Evolutionary conservation across 2,113 vertebrate genomes (phyloP).

Genomic region (Ramphastos sulfuratus): DNA sequence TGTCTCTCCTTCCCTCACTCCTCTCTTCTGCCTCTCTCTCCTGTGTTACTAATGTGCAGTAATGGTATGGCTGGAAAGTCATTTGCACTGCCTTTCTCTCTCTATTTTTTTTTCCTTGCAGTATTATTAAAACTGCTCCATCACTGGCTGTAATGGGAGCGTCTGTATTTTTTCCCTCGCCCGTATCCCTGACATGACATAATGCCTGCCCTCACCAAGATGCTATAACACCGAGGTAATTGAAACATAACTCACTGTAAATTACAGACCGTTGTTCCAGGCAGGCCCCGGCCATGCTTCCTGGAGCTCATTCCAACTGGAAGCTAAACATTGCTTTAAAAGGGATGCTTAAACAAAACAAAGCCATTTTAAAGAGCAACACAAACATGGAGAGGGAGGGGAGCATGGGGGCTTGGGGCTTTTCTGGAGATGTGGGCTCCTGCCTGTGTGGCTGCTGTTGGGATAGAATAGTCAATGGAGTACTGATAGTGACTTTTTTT

Average conservation of each 20-base stretch:
- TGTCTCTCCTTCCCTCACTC: neutral
- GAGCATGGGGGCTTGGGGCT: neutral
- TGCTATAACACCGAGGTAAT: slow-evolving; percentile 81
- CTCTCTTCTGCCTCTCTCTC: neutral
- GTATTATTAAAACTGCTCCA: slow-evolving; percentile 85
- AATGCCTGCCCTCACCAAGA: slow-evolving; percentile 79
- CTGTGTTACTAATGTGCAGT: slow-evolving; percentile 74
- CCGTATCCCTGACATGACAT: slow-evolving; percentile 80
- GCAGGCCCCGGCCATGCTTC: slow-evolving; percentile 71
- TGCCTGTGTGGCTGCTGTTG: accelerated
- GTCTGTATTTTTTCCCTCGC: slow-evolving; percentile 75
- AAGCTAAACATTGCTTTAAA: slow-evolving; percentile 78
- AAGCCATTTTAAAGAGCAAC: slow-evolving; percentile 63
- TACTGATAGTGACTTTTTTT: neutral
- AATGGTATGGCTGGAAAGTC: slow-evolving; percentile 73
- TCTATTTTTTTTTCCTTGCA: slow-evolving; percentile 67
- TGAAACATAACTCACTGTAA: slow-evolving; percentile 86
- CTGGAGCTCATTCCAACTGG: slow-evolving; percentile 77
- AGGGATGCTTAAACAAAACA: slow-evolving; percentile 73
- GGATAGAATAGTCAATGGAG: neutral
- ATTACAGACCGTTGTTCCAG: slow-evolving; percentile 79
- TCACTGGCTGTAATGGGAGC: slow-evolving; percentile 78
- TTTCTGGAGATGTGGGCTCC: neutral
- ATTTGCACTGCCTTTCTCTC: slow-evolving; percentile 69
- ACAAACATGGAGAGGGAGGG: slow-evolving; percentile 17